Base-by-base conservation (phyloP, 30 jellyfish, hydroid and myxozoan species). In the Hydractinia symbiolongicarpus region DNA sequence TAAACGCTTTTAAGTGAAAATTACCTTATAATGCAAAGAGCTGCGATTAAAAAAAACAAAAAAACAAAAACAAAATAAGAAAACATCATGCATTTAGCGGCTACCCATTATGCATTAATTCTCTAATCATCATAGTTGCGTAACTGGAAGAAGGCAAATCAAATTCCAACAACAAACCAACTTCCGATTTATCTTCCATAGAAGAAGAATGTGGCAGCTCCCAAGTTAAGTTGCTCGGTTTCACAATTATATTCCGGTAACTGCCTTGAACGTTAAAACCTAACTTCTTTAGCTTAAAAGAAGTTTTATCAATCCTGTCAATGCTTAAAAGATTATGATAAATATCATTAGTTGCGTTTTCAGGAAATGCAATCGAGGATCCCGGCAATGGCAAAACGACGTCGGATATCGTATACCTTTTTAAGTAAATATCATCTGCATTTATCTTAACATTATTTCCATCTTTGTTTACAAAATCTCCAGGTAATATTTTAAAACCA, bases 351-450 rank as follows among this genome's bases (percentile, higher is more conserved):
- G 74, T 64, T n/a, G 19, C 74, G 74, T 88, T 82, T 5, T 50
- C 49, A 6, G 96, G 96, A 58, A 16, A 67, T 19, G 53, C 64
- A 40, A 79, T 73, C 50, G 74, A 61, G 61, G 64, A 82, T 5
- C 96, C 96, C 6, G 96, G 96, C 21, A 88, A 86, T 5, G 96
- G 96, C 30, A 82, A 73, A 54, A 88, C 86, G 13, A 88, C 83
- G 15, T 88, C 84, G 13, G 83, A 15, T 57, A 88, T 61, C 9
- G 73, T 64, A 60, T n/a, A 77, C 5, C 51, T 55, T 7, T 69
- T 50, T 9, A 7, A 49, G 16, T 9, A 4, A 49, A 73, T 79
- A 62, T 78, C 87, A n/a, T 83, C 88, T 11, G 9, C 57, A 14
- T 67, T 15, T 1, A 67, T 72, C 3, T 61, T 49, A 15, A 58